A percentile compares a stretch with the other conserved stretches of the same genome.
phyloP scores from a whole-genome alignment of 1,140 invertebrate genomes.

The Sogatella furcifera region DNA sequence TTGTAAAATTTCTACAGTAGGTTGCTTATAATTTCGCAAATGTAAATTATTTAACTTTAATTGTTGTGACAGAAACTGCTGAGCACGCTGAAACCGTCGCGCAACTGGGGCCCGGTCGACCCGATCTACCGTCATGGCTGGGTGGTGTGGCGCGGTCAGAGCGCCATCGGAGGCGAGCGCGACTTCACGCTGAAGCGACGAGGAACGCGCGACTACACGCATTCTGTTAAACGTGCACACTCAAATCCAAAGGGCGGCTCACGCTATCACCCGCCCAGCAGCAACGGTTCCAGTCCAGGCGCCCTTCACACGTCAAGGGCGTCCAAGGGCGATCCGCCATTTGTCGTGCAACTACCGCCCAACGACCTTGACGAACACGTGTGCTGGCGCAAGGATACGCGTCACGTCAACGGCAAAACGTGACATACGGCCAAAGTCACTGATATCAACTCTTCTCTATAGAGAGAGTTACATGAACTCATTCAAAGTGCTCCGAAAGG shows the following conservation, averaged over 20 bases:
- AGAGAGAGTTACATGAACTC: too few relatives aligned
- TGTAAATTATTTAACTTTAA: too few relatives aligned
- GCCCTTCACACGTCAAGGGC: background rate
- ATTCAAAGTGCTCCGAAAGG: too few relatives aligned
- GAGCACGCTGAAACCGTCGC: conserved; percentile 41
- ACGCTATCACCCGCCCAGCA: background rate
- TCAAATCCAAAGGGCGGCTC: background rate
- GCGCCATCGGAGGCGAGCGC: conserved; percentile 34
- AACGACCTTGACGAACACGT: conserved; percentile 7
- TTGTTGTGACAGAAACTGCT: conserved; percentile 39
- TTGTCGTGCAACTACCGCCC: conserved; percentile 6
- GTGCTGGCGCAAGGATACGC: conserved; percentile 13
- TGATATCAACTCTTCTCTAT: too few relatives aligned
- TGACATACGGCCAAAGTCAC: background rate
- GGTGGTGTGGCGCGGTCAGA: conserved; percentile 35
- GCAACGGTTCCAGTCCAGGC: background rate
- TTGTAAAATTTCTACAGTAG: too few relatives aligned
- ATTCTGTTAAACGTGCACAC: conserved; percentile 28
- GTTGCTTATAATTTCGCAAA: too few relatives aligned
- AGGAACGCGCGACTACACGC: conserved; percentile 46
- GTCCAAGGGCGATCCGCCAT: background rate
- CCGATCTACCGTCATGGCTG: conserved; percentile 47
- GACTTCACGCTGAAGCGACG: conserved; percentile 46
- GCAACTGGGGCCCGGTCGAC: conserved; percentile 49
- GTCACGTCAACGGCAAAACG: background rate